Conservation (phyloP, 1,140 invertebrate species). For the Protaetia brevitarsis region DNA sequence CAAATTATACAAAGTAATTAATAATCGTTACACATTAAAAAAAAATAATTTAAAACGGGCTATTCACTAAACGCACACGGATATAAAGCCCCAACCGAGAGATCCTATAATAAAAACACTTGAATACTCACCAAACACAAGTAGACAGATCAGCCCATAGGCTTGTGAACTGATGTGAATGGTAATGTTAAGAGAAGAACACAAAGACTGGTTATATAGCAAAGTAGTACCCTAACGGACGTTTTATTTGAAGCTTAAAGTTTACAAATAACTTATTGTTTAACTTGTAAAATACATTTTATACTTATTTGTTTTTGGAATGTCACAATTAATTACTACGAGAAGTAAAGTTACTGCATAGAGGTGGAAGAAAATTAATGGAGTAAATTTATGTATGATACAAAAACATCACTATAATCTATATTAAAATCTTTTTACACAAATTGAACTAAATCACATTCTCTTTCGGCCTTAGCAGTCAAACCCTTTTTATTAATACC, state of each 20-base stretch:
- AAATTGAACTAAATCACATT: constrained; percentile 25
- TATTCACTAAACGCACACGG: too few species aligned
- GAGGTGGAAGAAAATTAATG: background rate
- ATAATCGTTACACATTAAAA: background rate
- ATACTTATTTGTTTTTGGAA: background rate
- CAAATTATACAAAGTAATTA: background rate
- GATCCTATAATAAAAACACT: too few species aligned
- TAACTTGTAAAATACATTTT: background rate
- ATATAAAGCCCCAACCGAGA: too few species aligned
- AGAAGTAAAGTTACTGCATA: background rate
- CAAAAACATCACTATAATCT: background rate
- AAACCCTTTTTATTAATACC: background rate
- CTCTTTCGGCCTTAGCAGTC: background rate
- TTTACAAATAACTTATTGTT: background rate
- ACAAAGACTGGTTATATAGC: too few species aligned
- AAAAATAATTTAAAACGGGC: background rate
- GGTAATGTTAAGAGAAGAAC: too few species aligned
- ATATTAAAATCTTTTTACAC: constrained; percentile 3
- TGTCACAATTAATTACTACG: background rate
- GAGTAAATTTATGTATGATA: constrained; percentile 9
- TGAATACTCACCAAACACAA: too few species aligned
- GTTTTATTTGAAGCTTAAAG: too few species aligned
- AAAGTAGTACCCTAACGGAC: too few species aligned
- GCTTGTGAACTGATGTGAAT: too few species aligned
- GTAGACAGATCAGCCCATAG: too few species aligned